A percentile compares a stretch with the other conserved stretches of the same genome.
Conservation (phyloP, 2,797 vertebrate genomes). For the Falco rusticolus region DNA sequence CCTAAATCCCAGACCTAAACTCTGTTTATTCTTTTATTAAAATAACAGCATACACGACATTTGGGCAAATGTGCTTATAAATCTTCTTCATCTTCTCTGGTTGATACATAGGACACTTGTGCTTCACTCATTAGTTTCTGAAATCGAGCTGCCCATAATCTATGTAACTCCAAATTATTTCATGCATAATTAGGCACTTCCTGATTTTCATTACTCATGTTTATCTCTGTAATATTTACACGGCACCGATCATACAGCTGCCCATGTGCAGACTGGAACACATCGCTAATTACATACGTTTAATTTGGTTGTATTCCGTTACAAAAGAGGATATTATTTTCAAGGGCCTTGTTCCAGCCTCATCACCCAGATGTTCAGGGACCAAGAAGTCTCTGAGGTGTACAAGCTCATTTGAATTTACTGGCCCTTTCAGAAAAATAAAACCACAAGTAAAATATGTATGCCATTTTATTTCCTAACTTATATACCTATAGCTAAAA, state of each 20-base stretch:
- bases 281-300: not conserved
- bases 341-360: not conserved
- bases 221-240: constrained; percentile 7
- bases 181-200: constrained; percentile 7
- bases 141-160: constrained; percentile 18
- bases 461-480: not conserved
- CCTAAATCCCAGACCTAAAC: not conserved
- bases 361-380: constrained; percentile 44
- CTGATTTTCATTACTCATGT: constrained; percentile 15
- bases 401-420: constrained; percentile 1
- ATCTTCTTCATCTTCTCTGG: not conserved
- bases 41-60: not conserved
- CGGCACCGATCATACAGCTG: not conserved
- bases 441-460: not conserved
- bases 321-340: not conserved
- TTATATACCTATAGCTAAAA: not conserved
- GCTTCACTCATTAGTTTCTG: constrained; percentile 5
- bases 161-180: constrained; percentile 21
- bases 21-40: not conserved
- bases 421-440: constrained; percentile 1
- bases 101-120: not conserved
- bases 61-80: not conserved
- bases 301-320: not conserved
- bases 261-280: not conserved
- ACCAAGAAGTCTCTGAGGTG: not conserved